phyloP scores from a whole-genome alignment of 2,797 vertebrate species.

The Siniperca obscura region DNA sequence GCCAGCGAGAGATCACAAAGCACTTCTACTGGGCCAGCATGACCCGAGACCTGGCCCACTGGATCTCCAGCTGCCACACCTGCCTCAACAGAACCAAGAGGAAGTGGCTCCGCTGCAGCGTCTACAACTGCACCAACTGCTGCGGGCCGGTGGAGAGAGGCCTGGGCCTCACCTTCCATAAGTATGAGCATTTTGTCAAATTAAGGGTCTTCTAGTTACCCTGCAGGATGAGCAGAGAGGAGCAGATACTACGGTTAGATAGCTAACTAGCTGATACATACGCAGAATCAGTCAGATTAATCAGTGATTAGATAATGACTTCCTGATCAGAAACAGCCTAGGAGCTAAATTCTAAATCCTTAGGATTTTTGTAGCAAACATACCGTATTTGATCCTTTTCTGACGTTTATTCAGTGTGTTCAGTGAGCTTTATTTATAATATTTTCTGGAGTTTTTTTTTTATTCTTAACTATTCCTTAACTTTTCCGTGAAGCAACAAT shows the following conservation, averaged over 20 bases:
- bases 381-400: background rate
- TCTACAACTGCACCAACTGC: constrained; percentile 77
- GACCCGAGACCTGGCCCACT: constrained; percentile 72
- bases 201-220: background rate
- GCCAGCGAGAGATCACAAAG: constrained; percentile 64
- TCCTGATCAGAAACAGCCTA: background rate
- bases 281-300: background rate
- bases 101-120: constrained; percentile 75
- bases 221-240: background rate
- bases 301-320: background rate
- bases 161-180: constrained; percentile 78
- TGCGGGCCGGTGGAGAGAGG: constrained; percentile 74
- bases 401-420: background rate
- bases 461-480: too few relatives aligned
- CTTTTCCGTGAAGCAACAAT: background rate
- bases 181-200: constrained; percentile 38
- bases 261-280: background rate
- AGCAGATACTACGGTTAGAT: background rate
- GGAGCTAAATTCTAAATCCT: too few relatives aligned
- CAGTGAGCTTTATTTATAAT: background rate
- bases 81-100: constrained; percentile 72
- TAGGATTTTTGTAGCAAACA: background rate
- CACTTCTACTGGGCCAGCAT: constrained; percentile 77
- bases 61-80: constrained; percentile 76
- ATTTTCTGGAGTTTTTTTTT: too few relatives aligned